phyloP scores from a whole-genome alignment of 1,140 invertebrate genomes.

The Drosophila sucinea region DNA sequence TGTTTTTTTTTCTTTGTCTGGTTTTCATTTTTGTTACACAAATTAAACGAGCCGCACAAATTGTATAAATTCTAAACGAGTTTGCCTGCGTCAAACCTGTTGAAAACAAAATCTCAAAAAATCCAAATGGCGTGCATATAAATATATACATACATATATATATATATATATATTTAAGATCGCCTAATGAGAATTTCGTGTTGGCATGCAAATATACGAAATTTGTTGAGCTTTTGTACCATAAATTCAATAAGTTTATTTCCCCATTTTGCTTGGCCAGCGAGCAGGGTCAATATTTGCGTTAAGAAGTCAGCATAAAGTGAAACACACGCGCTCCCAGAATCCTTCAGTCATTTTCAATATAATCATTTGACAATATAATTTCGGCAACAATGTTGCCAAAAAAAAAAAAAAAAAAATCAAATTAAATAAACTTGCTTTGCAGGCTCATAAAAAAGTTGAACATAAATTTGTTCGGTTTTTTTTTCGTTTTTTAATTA shows the following conservation, averaged over 20 bases:
- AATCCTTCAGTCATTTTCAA: conserved; percentile 44
- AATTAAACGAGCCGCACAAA: conserved; percentile 63
- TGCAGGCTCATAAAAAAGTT: conserved; percentile 34
- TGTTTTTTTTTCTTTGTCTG: conserved; percentile 8
- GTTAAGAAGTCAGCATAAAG: conserved; percentile 39
- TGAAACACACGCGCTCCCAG: conserved; percentile 1
- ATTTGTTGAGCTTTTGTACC: conserved; percentile 37
- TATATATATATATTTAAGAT: conserved; percentile 35
- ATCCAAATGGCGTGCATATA: conserved; percentile 55
- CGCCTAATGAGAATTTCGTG: conserved; percentile 78
- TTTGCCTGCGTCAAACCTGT: conserved; percentile 68
- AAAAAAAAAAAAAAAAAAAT: too few relatives aligned
- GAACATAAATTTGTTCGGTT: conserved; percentile 53
- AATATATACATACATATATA: conserved; percentile 23
- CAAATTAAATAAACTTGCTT: conserved; percentile 10
- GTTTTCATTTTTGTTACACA: conserved; percentile 46
- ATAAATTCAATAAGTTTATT: conserved; percentile 80
- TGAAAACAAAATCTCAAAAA: conserved; percentile 44
- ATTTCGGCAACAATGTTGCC: conserved; percentile 66
- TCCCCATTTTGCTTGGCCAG: conserved; percentile 35
- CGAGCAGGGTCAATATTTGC: conserved; percentile 71
- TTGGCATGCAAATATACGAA: conserved; percentile 66
- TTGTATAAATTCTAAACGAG: conserved; percentile 75
- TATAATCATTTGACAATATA: conserved; percentile 66
- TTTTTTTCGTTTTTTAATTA: conserved; percentile 57